Evolutionary conservation across 1,140 invertebrate genomes (phyloP), one percentile per base, ranked within the genome.

Genomic region (Dreissena rostriformis): DNA sequence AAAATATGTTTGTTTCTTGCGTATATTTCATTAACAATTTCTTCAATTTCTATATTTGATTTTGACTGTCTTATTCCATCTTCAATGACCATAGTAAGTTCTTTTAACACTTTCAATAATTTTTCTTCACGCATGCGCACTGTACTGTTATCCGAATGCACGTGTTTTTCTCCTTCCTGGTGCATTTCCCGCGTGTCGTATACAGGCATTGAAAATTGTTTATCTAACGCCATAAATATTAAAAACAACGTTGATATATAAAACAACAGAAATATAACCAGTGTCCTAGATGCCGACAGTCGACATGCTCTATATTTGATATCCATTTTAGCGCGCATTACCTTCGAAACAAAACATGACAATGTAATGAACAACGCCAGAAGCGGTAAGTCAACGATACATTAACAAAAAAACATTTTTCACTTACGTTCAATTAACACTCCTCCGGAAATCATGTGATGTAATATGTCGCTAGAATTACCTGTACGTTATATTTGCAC

Each of bases 191-290:
- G 4, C 22, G 22, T 19, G 57, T 61, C 17, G 2, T 6, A 61
- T n/a, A n/a, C 2, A 4, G 17, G 57, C 17, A 24, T 61, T 11
- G 57, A 19, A 24, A 61, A n/a, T 61, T 61, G 57, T 19, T 61
- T 24, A 61, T 61, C 57, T 24, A 61, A 24, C 17, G 17, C 17
- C 22, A 61, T n/a, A 61, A 61, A 61, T 61, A 61, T 61, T 24
- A 61, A 61, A 61, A 61, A 24, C 57, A 61, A 61, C 17, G 57
- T 24, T n/a, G 57, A 61, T 61, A 61, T 61, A 19, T 24, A 61
- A 61, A 19, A 61, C 17, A 61, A 6, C 17, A 61, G 12, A 61
- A 61, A 61, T 61, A 61, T 61, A n/a, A 61, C 22, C 57, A 61
- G 11, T n/a, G 57, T 24, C 22, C 57, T 61, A n/a, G 57, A 19